Evolutionary conservation across 2,113 vertebrate species (phyloP).

Genomic region (Tetrax tetrax): DNA sequence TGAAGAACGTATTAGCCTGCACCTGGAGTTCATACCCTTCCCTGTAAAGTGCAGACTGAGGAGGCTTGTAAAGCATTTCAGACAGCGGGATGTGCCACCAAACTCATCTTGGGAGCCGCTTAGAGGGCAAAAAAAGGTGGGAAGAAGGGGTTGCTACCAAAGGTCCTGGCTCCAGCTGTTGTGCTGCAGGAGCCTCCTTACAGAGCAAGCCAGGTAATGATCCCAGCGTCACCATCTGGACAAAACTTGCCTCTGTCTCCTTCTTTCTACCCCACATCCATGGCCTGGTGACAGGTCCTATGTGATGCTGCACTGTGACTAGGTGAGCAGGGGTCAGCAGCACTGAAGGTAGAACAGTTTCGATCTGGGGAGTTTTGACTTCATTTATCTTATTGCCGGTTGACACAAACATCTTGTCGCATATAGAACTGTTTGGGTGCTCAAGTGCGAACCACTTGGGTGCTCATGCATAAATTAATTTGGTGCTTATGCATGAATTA

Average conservation of each 20-base stretch:
- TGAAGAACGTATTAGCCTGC: background rate
- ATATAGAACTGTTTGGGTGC: background rate
- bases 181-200: rapidly evolving
- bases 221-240: background rate
- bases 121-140: background rate
- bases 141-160: background rate
- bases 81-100: background rate
- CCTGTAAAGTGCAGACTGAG: background rate
- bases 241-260: background rate
- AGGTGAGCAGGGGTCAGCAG: rapidly evolving
- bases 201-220: background rate
- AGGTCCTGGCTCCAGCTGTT: rapidly evolving
- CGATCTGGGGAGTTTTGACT: background rate
- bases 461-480: background rate
- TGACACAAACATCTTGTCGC: background rate
- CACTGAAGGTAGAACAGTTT: rapidly evolving
- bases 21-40: background rate
- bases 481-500: background rate
- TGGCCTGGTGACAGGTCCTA: background rate
- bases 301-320: rapidly evolving
- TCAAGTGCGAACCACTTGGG: background rate
- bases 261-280: background rate
- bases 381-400: background rate
- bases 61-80: background rate
- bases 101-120: background rate